Evolutionary conservation across 2,113 vertebrate genomes (phyloP).

Genomic region (Cavia aperea): DNA sequence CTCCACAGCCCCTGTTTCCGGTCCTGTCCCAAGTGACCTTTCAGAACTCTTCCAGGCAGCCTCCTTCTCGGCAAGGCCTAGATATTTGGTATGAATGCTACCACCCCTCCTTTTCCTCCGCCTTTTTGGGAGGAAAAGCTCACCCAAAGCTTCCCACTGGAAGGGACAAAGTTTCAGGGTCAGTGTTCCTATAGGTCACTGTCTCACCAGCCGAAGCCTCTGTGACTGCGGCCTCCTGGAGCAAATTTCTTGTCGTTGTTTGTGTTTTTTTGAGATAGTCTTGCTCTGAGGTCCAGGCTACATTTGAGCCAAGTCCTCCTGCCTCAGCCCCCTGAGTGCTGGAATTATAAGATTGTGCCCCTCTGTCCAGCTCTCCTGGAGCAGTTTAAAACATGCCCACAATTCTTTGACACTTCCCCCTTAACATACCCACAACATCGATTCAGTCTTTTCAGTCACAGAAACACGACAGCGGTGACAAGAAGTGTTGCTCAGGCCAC

Average conservation of each 20-base stretch:
- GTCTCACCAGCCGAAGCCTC: not conserved
- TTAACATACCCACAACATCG: not conserved
- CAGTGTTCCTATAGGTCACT: not conserved
- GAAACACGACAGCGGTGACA: not conserved
- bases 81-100: not conserved
- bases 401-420: not conserved
- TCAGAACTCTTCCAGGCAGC: not conserved
- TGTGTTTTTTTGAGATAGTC: not conserved
- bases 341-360: not conserved
- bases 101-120: not conserved
- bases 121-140: not conserved
- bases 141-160: not conserved
- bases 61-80: not conserved
- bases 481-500: slow-evolving; percentile 36
- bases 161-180: not conserved
- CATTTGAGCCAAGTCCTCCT: not conserved
- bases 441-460: not conserved
- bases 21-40: no score
- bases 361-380: not conserved
- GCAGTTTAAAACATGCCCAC: not conserved
- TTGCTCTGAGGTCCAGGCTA: not conserved
- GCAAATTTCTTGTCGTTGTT: not conserved
- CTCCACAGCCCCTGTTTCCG: not conserved
- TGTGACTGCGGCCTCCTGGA: not conserved
- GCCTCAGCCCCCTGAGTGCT: not conserved